Base-by-base conservation (phyloP, 2,797 vertebrate species). In the Urosaurus nigricauda region DNA sequence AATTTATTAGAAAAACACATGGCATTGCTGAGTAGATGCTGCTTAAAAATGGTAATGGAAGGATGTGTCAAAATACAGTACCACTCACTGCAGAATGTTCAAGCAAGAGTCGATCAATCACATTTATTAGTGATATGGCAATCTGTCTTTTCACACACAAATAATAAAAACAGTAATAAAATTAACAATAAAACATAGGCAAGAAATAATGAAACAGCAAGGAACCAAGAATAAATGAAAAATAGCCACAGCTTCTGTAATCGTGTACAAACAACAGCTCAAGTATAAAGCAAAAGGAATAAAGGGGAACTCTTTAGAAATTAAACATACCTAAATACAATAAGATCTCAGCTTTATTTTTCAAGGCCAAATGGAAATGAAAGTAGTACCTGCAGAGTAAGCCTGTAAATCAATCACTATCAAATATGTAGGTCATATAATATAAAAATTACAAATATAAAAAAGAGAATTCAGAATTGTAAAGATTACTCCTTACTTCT, bases 41-140 rank as follows among this genome's bases (percentile, higher is more conserved):
- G n/a, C 56, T 82, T 47, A 13, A 82, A 82, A 63, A 47, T 58
- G 29, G 32, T 82, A 74, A 63, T 32, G 40, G 32, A 82, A 87
- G 60, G 11, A 82, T 65, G 19, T 63, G 70, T 74, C n/a, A 74
- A 75, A 81, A 82, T 47, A 47, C 68, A 81, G n/a, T 81, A 43
- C 35, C 51, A 58, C 60, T 81, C 74, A 37, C 63, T 75, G 79
- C 40, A 26, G 19, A 87, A 60, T 82, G 53, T 29, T 82, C 9
- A 74, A 60, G 32, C 60, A 32, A 74, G 53, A 81, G 29, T 58
- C 17, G 14, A 74, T 82, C 86, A 93, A 92, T 91, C 90, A 85
- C 32, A 84, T 90, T 79, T 71, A 89, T 94, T 88, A 92, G 83
- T 56, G 19, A 37, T 51, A 58, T 74, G 81, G n/a, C 73, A 84